phyloP scores from a whole-genome alignment of 2,113 vertebrate species.

The Ochotona princeps region DNA sequence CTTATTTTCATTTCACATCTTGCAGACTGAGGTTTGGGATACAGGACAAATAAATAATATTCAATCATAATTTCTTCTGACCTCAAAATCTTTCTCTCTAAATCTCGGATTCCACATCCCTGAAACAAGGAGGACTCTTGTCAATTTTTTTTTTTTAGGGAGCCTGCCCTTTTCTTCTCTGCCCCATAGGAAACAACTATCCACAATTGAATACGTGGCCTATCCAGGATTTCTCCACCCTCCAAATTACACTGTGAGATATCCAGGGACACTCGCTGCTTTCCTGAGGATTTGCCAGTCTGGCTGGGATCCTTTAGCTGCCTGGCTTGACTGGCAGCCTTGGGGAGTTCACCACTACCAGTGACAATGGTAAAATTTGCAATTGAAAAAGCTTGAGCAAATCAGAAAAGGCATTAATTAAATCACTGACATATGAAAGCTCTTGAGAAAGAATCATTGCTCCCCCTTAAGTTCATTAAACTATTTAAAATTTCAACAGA shows the following conservation, averaged over 20 bases:
- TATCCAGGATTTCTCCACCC: background rate
- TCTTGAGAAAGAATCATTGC: constrained; percentile 55
- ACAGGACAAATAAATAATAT: background rate
- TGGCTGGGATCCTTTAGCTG: rapidly evolving
- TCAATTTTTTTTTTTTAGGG: background rate
- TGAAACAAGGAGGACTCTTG: background rate
- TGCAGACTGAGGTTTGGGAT: background rate
- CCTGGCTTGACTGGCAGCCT: no score
- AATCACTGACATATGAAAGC: constrained; percentile 25
- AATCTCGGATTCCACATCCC: background rate
- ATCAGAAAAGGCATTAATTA: constrained; percentile 53
- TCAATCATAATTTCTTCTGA: background rate
- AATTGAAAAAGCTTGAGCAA: constrained; percentile 44
- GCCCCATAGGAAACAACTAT: background rate
- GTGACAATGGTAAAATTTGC: background rate
- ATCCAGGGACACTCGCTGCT: background rate
- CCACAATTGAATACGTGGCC: background rate
- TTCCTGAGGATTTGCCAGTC: background rate
- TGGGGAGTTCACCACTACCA: background rate
- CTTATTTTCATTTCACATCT: background rate
- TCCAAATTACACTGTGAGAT: background rate
- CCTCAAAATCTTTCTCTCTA: background rate
- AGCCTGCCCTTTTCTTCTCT: background rate
- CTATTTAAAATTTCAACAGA: constrained; percentile 69
- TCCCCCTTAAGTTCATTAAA: constrained; percentile 63